Conservation (phyloP, 2,888 invertebrate genomes). For the Endotricha flammealis region DNA sequence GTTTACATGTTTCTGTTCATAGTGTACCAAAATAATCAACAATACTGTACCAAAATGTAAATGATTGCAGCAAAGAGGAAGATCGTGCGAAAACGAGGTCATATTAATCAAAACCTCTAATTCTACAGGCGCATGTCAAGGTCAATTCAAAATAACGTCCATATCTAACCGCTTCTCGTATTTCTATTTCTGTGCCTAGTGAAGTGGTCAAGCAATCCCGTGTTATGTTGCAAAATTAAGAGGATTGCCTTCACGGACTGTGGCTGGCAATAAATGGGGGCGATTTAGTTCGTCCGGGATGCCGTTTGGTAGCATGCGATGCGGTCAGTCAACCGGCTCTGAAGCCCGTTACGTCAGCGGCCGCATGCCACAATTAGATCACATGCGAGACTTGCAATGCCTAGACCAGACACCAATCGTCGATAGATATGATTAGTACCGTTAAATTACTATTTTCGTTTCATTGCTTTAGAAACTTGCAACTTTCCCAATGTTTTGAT, state of each 20-base stretch:
- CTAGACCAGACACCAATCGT: slow-evolving; percentile 60
- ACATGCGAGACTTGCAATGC: slow-evolving; percentile 59
- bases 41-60: background rate
- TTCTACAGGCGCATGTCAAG: slow-evolving; percentile 31
- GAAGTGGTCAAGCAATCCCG: slow-evolving; percentile 39
- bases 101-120: slow-evolving; percentile 6
- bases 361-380: slow-evolving; percentile 71
- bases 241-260: slow-evolving; percentile 35
- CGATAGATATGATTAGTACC: slow-evolving; percentile 60
- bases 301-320: slow-evolving; percentile 57
- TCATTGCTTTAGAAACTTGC: background rate
- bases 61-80: background rate
- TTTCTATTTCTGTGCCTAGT: slow-evolving; percentile 40
- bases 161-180: slow-evolving; percentile 35
- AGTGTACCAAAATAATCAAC: background rate
- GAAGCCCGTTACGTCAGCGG: slow-evolving; percentile 68
- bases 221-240: slow-evolving; percentile 48
- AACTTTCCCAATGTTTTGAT: background rate
- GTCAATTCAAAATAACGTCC: slow-evolving; percentile 30
- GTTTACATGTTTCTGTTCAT: too few relatives aligned
- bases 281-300: slow-evolving; percentile 48
- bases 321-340: slow-evolving; percentile 71
- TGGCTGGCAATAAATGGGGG: slow-evolving; percentile 35
- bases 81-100: slow-evolving; percentile 4
- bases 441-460: slow-evolving; percentile 61